Evolutionary conservation across 2,888 invertebrate genomes (phyloP), one percentile per base, ranked within the genome.

Genomic region (Maniola hyperantus): DNA sequence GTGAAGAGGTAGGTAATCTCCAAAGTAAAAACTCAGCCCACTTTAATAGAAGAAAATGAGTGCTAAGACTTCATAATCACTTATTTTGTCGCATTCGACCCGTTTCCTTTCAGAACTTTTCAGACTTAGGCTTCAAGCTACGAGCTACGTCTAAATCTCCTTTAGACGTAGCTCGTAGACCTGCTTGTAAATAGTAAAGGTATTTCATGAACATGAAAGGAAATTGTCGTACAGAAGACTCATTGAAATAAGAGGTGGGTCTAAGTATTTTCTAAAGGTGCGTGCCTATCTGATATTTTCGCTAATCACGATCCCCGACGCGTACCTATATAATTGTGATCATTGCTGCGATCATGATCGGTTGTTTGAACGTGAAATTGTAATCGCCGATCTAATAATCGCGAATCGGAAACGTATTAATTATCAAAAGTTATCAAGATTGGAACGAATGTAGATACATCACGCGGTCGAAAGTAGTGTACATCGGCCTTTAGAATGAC

Each of bases 51-150:
- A 57, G 42, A 57, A 57, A 57, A 57, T 57, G 57, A 57, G 42
- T 42, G 57, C 39, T 57, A 20, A 42, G 57, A 57, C 18, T 57
- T 18, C 20, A 57, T 39, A 20, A 42, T 20, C 57, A 57, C 57
- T 57, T 57, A 57, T 57, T 57, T 57, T 57, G 57, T 57, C 57
- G 57, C 57, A 57, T 57, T 42, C 57, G 57, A 55, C 11, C 57
- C 39, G 18, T 18, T 42, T 57, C 54, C 36, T 42, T 57, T 57
- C 20, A 57, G 18, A 39, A 13, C 61, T 64, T 69, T 67, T 69
- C 53, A 62, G 61, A 50, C 58, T 57, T 64, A 46, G 53, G 58
- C 58, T 64, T n/a, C n/a, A n/a, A n/a, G n/a, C n/a, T n/a, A n/a
- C n/a, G n/a, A n/a, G n/a, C n/a, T n/a, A n/a, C n/a, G n/a, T 39